phyloP scores from a whole-genome alignment of 2,888 invertebrate species.

The Pristionchus exspectatus region DNA sequence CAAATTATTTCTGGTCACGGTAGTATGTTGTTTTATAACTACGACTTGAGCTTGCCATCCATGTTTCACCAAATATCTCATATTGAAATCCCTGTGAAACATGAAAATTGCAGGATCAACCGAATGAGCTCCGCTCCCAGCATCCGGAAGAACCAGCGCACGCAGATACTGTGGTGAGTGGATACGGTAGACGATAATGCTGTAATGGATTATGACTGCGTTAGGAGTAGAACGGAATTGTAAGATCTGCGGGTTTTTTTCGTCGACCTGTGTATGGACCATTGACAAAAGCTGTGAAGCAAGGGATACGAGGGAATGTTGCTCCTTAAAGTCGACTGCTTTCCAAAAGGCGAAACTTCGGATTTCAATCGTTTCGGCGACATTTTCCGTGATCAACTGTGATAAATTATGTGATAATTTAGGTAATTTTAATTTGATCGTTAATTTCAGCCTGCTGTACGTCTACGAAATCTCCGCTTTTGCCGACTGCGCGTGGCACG shows the following conservation, averaged over 20 bases:
- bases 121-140: constrained; percentile 66
- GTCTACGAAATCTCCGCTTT: constrained; percentile 67
- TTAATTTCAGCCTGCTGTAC: constrained; percentile 54
- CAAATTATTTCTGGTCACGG: no score
- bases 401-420: no score
- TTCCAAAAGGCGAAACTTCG: no score
- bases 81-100: constrained; percentile 7
- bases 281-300: neutral
- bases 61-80: no score
- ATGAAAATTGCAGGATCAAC: constrained; percentile 58
- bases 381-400: no score
- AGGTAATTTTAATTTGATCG: no score
- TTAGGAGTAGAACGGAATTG: neutral
- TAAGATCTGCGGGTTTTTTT: no score
- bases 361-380: no score
- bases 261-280: no score
- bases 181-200: neutral
- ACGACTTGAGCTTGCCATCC: no score
- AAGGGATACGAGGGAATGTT: neutral
- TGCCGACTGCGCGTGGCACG: constrained; percentile 67
- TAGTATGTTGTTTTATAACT: neutral
- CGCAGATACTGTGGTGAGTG: constrained; percentile 62
- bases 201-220: no score
- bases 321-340: no score
- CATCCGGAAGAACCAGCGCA: constrained; percentile 61